Conservation (phyloP, 2,888 invertebrate species). For the Petrolisthes cinctipes region DNA sequence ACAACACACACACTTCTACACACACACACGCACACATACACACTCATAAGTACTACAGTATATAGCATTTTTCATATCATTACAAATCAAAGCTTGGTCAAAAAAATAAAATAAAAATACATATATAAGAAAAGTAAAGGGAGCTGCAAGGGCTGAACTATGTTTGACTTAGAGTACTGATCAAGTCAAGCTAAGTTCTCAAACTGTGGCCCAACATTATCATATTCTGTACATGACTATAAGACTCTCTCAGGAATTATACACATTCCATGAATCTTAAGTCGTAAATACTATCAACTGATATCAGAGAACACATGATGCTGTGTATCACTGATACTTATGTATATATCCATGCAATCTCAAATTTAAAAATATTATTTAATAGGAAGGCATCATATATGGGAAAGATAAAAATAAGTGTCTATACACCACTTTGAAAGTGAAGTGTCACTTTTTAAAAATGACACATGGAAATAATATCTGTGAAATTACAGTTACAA, state of each 20-base stretch:
- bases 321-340: conserved; percentile 1
- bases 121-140: no score
- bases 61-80: no score
- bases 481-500: conserved; percentile 51
- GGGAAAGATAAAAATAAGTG: conserved; percentile 44
- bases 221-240: neutral
- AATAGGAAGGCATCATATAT: conserved; percentile 36
- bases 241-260: neutral
- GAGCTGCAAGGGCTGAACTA: no score
- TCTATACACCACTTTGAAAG: conserved; percentile 46
- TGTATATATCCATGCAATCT: conserved; percentile 12
- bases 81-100: no score
- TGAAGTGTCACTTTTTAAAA: conserved; percentile 47
- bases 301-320: neutral
- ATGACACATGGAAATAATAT: conserved; percentile 42
- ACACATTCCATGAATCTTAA: neutral
- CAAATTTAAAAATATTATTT: neutral
- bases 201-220: neutral
- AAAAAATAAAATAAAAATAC: no score
- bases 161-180: no score
- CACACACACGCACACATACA: neutral
- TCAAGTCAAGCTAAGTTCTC: no score
- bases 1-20: neutral
- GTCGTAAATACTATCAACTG: neutral
- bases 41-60: no score